Percentiles rank a stretch among this genome's conserved stretches.
Evolutionary conservation across 2,113 vertebrate genomes (phyloP).

Genomic region (Equus quagga): DNA sequence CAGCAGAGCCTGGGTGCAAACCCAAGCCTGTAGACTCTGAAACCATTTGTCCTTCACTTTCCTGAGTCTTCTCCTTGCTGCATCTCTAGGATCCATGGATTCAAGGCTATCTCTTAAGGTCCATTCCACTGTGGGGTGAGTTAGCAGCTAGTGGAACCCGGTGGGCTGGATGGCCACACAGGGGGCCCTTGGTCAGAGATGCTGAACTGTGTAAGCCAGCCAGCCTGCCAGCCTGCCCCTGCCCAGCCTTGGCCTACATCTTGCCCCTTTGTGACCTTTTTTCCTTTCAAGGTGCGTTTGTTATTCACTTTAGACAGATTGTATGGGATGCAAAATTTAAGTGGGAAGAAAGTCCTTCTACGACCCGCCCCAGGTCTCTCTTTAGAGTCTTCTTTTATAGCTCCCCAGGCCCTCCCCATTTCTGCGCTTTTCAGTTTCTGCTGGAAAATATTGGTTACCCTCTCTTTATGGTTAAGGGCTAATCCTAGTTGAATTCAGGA

Average conservation of each 20-base stretch:
- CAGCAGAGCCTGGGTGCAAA: neutral
- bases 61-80: neutral
- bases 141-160: neutral
- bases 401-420: neutral
- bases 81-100: no score
- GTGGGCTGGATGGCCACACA: neutral
- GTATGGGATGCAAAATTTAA: neutral
- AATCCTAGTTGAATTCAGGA: slow-evolving; percentile 12
- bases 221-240: neutral
- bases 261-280: neutral
- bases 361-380: neutral
- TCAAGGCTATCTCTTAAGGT: neutral
- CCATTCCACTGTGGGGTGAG: no score
- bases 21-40: neutral
- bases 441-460: neutral
- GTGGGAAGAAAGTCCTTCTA: neutral
- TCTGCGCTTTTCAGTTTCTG: neutral
- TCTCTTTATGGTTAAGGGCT: neutral
- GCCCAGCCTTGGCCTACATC: neutral
- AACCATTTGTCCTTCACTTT: neutral
- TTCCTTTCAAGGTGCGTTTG: neutral
- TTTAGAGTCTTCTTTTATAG: neutral
- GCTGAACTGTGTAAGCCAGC: neutral
- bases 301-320: neutral
- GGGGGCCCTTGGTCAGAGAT: neutral